Conservation (phyloP, 2,888 invertebrate genomes). For the Scaptomyza caliginosa region DNA sequence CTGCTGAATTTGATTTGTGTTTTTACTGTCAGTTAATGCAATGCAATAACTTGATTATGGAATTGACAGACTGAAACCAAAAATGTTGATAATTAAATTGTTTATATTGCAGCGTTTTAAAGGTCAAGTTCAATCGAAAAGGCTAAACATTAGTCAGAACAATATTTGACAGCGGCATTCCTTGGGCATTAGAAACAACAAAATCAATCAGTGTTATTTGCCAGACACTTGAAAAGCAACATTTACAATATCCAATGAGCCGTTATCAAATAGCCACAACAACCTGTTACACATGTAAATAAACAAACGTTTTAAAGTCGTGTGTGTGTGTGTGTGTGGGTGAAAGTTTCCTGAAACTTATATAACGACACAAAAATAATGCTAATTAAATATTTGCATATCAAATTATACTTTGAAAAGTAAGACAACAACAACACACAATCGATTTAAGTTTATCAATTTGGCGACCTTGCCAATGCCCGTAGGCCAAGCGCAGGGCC, state of each 20-base stretch:
- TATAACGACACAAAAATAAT: conserved; percentile 12
- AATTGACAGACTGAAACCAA: too few relatives aligned
- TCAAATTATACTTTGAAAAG: conserved; percentile 10
- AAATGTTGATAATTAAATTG: not conserved
- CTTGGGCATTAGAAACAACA: conserved; percentile 7
- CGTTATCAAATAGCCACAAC: conserved; percentile 27
- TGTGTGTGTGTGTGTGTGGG: conserved; percentile 1
- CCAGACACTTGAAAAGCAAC: conserved; percentile 36
- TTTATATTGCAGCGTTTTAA: not conserved
- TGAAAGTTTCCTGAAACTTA: conserved; percentile 32
- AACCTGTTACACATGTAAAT: conserved; percentile 48
- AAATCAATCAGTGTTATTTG: conserved; percentile 51
- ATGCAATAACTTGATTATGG: conserved; percentile 1
- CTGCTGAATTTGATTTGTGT: not conserved
- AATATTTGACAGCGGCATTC: conserved; percentile 1
- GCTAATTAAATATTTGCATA: conserved; percentile 66
- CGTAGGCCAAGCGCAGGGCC: conserved; percentile 50
- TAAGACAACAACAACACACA: conserved; percentile 8
- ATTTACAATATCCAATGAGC: conserved; percentile 33
- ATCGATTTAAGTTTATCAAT: conserved; percentile 55
- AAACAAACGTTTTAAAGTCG: conserved; percentile 19
- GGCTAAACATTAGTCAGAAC: conserved; percentile 3
- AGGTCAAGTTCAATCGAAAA: not conserved
- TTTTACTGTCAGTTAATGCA: not conserved
- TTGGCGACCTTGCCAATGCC: conserved; percentile 54